Base-by-base conservation (phyloP, 2,797 vertebrate genomes). In the Oreonectes daqikongensis region DNA sequence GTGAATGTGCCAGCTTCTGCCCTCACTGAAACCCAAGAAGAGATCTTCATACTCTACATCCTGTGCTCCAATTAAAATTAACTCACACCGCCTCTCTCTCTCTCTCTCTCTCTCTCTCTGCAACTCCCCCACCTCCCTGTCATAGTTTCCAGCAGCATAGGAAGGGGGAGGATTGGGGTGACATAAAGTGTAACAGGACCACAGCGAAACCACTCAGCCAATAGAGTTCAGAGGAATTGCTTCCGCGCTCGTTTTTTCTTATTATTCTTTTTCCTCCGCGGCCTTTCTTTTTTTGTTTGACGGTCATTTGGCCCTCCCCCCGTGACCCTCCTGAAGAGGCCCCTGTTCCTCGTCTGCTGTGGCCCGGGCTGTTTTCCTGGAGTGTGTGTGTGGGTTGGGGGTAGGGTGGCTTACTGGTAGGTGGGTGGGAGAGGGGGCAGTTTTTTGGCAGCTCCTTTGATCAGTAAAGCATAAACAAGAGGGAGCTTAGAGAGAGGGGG, bases 381-480 rank as follows among this genome's bases (percentile, higher is more conserved):
- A 82, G 86, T 82, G 80, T 83, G 83, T 84, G 83, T 84, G 77
- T 75, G 82, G 76, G 66, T 84, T 82, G 84, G 87, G 87, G 78
- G 87, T 83, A 87, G 85, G 88, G 35, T 76, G 87, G 86, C 79
- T 78, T 77, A 64, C 73, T 85, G 72, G 60, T 77, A 76, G 87
- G 59, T 73, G 67, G 70, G 73, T 78, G 78, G 72, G 80, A 78
- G 67, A 69, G 72, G 63, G 84, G 84, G 84, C 85, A 86, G 93
- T 92, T 91, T 92, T 35, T 93, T 93, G 90, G 93, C 91, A 92
- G 89, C 76, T 92, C 88, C 94, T 96, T 96, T 96, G 94, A 95
- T 95, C 93, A 95, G 90, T 93, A 95, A 93, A 95, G 93, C 93
- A 94, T 94, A 95, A 96, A 93, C 94, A 94, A 94, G 93, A 90